phyloP scores from a whole-genome alignment of 1,140 invertebrate genomes.

The Samia ricini region DNA sequence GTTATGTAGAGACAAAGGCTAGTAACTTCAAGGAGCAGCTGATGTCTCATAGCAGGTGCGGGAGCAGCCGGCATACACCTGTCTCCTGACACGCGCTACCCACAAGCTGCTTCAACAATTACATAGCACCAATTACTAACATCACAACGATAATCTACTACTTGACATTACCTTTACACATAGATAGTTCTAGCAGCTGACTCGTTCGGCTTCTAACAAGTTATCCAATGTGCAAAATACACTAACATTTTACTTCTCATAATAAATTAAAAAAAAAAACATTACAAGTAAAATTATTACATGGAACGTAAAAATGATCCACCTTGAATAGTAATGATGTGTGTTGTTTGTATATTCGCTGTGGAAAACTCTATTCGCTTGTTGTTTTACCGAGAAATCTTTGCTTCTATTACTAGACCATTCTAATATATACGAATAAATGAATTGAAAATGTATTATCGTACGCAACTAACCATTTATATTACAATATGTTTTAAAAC shows the following conservation, averaged over 20 bases:
- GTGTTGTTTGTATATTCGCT: slow-evolving; percentile 5
- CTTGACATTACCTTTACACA: slow-evolving; percentile 17
- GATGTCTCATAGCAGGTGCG: slow-evolving; percentile 68
- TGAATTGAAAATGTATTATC: slow-evolving; percentile 34
- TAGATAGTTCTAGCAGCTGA: slow-evolving; percentile 25
- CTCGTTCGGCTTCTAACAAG: not conserved
- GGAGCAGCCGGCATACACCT: slow-evolving; percentile 68
- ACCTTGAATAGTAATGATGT: slow-evolving; percentile 39
- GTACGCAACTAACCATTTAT: not conserved
- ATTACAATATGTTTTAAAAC: not conserved
- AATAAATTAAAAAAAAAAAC: slow-evolving; percentile 7
- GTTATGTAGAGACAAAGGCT: not conserved
- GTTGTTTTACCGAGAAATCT: slow-evolving; percentile 15
- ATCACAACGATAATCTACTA: slow-evolving; percentile 40
- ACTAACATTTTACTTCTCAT: not conserved
- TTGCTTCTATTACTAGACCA: slow-evolving; percentile 19
- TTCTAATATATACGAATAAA: slow-evolving; percentile 42
- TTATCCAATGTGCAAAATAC: not conserved
- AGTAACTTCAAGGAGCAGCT: slow-evolving; percentile 50
- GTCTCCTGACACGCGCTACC: slow-evolving; percentile 57
- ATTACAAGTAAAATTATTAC: slow-evolving; percentile 20
- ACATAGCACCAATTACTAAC: slow-evolving; percentile 42
- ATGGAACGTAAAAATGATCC: slow-evolving; percentile 10
- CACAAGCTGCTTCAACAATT: slow-evolving; percentile 63
- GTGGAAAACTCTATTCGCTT: slow-evolving; percentile 8